Evolutionary conservation across 2,113 vertebrate species (phyloP).

Genomic region (Paedocypris sp.): DNA sequence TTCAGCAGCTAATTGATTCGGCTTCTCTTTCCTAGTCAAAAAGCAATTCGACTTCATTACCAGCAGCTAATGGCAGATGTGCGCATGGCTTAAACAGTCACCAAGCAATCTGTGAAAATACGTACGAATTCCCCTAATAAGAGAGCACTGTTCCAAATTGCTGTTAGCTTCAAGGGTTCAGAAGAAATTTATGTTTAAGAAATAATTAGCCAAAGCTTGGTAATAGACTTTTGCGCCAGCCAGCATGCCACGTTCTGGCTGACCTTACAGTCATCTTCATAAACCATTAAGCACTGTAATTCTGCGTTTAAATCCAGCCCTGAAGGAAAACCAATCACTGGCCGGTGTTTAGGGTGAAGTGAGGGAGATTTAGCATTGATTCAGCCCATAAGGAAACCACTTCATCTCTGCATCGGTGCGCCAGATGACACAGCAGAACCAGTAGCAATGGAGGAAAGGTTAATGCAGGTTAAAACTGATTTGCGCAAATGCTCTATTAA

Average conservation of each 20-base stretch:
- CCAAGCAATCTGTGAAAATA: conserved; percentile 38
- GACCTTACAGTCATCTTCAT: conserved; percentile 61
- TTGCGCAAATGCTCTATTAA: conserved; percentile 37
- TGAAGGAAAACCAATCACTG: conserved; percentile 56
- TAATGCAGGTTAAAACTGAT: conserved; percentile 54
- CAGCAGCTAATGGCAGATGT: conserved; percentile 13
- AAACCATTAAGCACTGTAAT: conserved; percentile 57
- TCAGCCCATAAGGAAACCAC: conserved; percentile 26
- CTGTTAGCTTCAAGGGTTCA: conserved; percentile 46
- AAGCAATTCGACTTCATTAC: conserved; percentile 18
- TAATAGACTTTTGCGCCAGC: conserved; percentile 54
- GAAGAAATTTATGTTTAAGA: conserved; percentile 54
- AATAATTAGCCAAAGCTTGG: conserved; percentile 51
- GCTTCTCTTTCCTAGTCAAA: background rate
- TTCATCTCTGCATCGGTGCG: conserved; percentile 30
- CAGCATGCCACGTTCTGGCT: conserved; percentile 57
- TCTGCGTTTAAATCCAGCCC: conserved; percentile 52
- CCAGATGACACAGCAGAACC: conserved; percentile 33
- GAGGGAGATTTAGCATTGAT: conserved; percentile 30
- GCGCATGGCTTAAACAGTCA: conserved; percentile 24
- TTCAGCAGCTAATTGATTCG: background rate
- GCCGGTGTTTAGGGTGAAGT: conserved; percentile 44
- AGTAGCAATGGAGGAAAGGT: conserved; percentile 40
- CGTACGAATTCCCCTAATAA: conserved; percentile 40
- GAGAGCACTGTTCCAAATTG: conserved; percentile 41